phyloP scores from a whole-genome alignment of 2,113 vertebrate species.

The Cyanoliseus patagonus region DNA sequence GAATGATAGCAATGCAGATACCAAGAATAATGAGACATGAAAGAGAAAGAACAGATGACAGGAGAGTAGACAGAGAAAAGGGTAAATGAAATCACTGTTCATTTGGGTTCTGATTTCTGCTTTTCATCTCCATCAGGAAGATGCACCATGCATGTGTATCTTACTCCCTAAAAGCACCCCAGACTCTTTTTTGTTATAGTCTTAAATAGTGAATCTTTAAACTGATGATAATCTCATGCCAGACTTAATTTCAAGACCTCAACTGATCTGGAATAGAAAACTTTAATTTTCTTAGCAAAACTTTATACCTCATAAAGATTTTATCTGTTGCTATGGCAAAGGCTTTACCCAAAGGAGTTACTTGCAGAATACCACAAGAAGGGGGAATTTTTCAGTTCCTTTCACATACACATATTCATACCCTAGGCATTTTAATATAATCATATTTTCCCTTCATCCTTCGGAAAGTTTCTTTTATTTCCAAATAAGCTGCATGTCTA shows the following conservation, averaged over 20 bases:
- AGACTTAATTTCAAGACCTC: slow-evolving; percentile 51
- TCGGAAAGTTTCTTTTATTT: slow-evolving; percentile 26
- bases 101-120: not conserved
- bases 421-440: slow-evolving; percentile 29
- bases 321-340: slow-evolving; percentile 54
- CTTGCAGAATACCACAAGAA: not conserved
- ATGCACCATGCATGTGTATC: not conserved
- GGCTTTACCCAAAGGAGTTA: slow-evolving; percentile 40
- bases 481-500: not conserved
- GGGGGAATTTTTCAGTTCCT: slow-evolving; percentile 1
- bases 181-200: not conserved
- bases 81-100: not conserved
- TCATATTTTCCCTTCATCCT: slow-evolving; percentile 11
- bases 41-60: not conserved
- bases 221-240: not conserved
- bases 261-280: slow-evolving; percentile 52
- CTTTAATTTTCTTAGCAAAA: slow-evolving; percentile 69
- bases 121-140: slow-evolving; percentile 6
- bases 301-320: slow-evolving; percentile 64
- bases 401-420: slow-evolving; percentile 39
- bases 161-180: not conserved
- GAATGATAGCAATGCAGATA: not conserved
- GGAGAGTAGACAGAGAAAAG: not conserved
- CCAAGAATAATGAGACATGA: not conserved
- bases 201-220: slow-evolving; percentile 31